These are phyloP conservation scores for Lycaon pictus DNA, from an alignment of 2,113 vertebrate genomes.

Conservation along the genomic window DNA sequence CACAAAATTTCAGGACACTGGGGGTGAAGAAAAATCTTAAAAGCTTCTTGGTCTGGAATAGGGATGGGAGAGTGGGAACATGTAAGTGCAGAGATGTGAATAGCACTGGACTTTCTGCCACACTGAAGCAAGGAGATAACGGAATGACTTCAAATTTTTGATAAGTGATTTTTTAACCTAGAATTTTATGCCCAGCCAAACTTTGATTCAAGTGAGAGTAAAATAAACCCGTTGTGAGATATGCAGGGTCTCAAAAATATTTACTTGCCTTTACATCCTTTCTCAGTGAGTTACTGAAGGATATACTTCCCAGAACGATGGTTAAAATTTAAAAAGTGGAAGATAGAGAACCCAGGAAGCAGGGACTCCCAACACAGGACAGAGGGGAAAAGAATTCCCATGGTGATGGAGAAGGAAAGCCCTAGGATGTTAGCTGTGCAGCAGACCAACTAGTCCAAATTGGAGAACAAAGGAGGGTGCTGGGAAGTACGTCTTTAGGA, in stretches of 20 bases:
- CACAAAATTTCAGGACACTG: background rate
- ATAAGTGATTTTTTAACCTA: slow-evolving; percentile 4
- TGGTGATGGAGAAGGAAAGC: background rate
- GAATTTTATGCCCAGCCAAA: background rate
- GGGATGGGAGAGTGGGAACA: background rate
- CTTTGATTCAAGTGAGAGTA: background rate
- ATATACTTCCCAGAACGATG: background rate
- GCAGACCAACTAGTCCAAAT: background rate
- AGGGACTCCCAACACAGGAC: background rate
- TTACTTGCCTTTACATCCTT: slow-evolving; percentile 49
- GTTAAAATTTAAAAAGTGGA: background rate
- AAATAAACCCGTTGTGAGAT: slow-evolving; percentile 8
- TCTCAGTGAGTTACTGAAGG: background rate
- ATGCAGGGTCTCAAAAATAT: background rate
- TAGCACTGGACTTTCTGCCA: background rate
- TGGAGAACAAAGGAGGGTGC: background rate
- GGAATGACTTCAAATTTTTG: slow-evolving; percentile 1
- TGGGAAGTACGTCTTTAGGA: background rate
- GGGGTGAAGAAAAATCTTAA: background rate
- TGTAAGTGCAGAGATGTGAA: background rate
- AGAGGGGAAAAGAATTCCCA: background rate
- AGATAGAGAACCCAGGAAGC: background rate
- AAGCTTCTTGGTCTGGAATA: background rate
- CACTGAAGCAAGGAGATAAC: background rate
- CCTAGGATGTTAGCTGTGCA: background rate